Evolutionary conservation across 2,888 invertebrate genomes (phyloP).

Genomic region (Alcis repandata): DNA sequence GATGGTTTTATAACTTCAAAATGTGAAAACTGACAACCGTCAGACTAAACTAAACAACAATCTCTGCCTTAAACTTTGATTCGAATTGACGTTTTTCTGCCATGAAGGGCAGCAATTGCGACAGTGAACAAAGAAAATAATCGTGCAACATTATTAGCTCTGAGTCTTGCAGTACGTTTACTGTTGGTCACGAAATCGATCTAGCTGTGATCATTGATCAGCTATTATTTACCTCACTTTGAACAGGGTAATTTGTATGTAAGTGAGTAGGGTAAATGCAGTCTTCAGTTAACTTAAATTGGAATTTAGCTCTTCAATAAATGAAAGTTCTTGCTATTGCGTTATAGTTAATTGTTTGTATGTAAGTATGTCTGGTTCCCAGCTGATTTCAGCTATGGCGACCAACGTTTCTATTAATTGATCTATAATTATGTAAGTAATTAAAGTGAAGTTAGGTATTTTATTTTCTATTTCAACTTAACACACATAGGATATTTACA

Average conservation of each 20-base stretch:
- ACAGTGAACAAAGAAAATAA: slow-evolving; percentile 48
- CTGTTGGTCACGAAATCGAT: slow-evolving; percentile 66
- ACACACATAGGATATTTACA: too few relatives aligned
- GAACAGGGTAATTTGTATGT: slow-evolving; percentile 48
- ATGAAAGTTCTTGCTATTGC: background rate
- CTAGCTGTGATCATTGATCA: slow-evolving; percentile 41
- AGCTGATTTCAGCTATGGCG: too few relatives aligned
- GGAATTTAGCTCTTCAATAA: too few relatives aligned
- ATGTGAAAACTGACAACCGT: too few relatives aligned
- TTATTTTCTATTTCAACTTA: too few relatives aligned
- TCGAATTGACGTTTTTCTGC: background rate
- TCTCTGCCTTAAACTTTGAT: too few relatives aligned
- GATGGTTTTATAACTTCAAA: too few relatives aligned
- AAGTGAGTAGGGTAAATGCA: slow-evolving; percentile 50
- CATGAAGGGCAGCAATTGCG: slow-evolving; percentile 40
- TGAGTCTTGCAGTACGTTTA: slow-evolving; percentile 58
- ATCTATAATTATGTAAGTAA: too few relatives aligned
- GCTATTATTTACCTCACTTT: slow-evolving; percentile 44
- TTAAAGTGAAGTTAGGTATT: too few relatives aligned
- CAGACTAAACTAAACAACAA: too few relatives aligned
- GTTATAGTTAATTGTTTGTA: background rate
- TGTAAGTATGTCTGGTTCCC: too few relatives aligned
- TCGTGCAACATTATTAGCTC: slow-evolving; percentile 60
- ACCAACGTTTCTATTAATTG: too few relatives aligned
- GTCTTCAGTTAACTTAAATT: background rate